Evolutionary conservation across 2,797 vertebrate genomes (phyloP).

Genomic region (Parambassis ranga): DNA sequence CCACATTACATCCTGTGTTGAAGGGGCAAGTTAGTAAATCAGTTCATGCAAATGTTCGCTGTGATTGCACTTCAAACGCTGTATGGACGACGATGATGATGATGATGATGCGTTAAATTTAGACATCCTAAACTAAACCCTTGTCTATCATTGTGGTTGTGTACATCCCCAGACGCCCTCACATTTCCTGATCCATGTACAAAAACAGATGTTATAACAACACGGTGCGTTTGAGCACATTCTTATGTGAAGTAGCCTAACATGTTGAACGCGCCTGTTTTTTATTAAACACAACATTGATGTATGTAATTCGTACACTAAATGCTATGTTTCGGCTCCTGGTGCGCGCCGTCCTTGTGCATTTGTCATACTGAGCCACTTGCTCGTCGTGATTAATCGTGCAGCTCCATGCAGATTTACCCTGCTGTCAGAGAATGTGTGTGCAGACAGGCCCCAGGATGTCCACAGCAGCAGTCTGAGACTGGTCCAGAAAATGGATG

Average conservation of each 20-base stretch:
- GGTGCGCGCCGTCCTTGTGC: conserved; percentile 34
- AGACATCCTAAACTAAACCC: conserved; percentile 40
- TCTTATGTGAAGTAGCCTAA: background rate
- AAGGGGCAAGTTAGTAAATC: conserved; percentile 37
- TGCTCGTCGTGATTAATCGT: conserved; percentile 53
- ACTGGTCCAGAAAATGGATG: conserved; percentile 37
- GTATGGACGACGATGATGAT: conserved; percentile 1
- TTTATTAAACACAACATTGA: conserved; percentile 34
- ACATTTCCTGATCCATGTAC: conserved; percentile 33
- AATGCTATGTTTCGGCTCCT: conserved; percentile 31
- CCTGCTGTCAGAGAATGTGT: conserved; percentile 30
- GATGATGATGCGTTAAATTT: conserved; percentile 40
- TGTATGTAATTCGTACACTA: conserved; percentile 26
- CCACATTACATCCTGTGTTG: conserved; percentile 21
- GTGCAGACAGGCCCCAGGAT: conserved; percentile 5
- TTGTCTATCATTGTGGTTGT: conserved; percentile 45
- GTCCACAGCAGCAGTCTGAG: conserved; percentile 1
- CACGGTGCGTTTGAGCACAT: background rate
- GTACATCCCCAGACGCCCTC: conserved; percentile 35
- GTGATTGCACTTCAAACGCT: conserved; percentile 45
- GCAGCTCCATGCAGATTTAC: conserved; percentile 37
- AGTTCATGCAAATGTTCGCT: conserved; percentile 25
- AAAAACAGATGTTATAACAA: conserved; percentile 49
- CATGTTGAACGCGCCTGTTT: conserved; percentile 24
- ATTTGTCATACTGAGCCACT: conserved; percentile 52